Conservation (phyloP, 2,797 vertebrate genomes). For the Numenius phaeopus region DNA sequence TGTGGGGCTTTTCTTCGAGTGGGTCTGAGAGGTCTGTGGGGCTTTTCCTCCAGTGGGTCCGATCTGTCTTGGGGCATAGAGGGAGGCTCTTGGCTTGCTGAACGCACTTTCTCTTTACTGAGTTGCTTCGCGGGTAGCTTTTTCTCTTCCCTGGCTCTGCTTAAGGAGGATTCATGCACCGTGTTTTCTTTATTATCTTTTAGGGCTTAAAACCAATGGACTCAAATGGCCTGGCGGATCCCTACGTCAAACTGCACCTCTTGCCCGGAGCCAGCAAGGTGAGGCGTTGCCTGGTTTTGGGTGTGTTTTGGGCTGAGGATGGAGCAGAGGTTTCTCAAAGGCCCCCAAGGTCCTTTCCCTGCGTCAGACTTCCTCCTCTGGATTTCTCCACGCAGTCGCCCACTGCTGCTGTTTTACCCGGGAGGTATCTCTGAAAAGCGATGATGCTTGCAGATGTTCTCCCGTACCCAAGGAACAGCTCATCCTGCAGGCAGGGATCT, state of each 20-base stretch:
- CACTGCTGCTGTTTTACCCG: fast-evolving
- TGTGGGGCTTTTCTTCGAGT: not conserved
- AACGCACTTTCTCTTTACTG: fast-evolving
- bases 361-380: fast-evolving
- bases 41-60: too few species aligned
- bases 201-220: conserved; percentile 97
- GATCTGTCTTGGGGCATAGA: not conserved
- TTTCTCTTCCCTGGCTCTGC: not conserved
- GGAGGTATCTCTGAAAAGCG: not conserved
- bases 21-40: not conserved
- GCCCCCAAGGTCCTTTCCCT: not conserved
- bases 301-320: not conserved
- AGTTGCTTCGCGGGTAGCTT: fast-evolving
- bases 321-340: not conserved
- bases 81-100: not conserved
- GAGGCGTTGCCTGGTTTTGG: not conserved
- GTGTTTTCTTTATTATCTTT: not conserved
- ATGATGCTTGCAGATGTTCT: not conserved
- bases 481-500: not conserved
- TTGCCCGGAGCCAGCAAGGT: conserved; percentile 98
- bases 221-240: conserved; percentile 94
- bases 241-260: conserved; percentile 96
- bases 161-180: fast-evolving
- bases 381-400: fast-evolving
- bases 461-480: not conserved